phyloP scores from a whole-genome alignment of 2,113 vertebrate genomes.

The Taurulus bubalis region DNA sequence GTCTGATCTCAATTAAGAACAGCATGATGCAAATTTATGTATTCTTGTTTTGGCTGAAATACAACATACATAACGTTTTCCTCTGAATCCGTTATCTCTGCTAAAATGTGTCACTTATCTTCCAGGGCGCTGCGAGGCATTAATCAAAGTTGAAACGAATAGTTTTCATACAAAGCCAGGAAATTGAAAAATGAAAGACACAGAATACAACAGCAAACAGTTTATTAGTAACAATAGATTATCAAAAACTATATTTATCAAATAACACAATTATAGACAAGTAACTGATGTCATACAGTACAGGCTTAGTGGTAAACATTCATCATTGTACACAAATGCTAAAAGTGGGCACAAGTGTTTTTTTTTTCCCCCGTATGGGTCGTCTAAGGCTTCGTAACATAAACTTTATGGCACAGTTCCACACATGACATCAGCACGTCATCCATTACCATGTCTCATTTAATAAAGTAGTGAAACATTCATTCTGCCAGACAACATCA shows the following conservation, averaged over 20 bases:
- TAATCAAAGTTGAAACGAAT: neutral
- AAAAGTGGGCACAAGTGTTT: constrained; percentile 44
- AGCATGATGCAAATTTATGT: neutral
- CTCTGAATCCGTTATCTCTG: neutral
- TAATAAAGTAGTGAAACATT: constrained; percentile 59
- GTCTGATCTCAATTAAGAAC: neutral
- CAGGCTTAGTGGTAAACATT: constrained; percentile 42
- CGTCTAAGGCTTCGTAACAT: constrained; percentile 60
- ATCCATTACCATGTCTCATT: constrained; percentile 61
- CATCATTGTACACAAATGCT: constrained; percentile 3
- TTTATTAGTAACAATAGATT: constrained; percentile 65
- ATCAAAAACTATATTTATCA: constrained; percentile 33
- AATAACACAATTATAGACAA: constrained; percentile 36
- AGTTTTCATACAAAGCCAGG: neutral
- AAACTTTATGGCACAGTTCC: constrained; percentile 59
- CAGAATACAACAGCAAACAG: constrained; percentile 15
- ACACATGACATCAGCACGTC: constrained; percentile 55
- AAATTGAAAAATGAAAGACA: neutral
- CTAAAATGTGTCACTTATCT: neutral
- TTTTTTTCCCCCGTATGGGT: constrained; percentile 8
- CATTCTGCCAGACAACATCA: constrained; percentile 47
- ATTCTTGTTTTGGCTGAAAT: neutral
- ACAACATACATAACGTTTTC: neutral
- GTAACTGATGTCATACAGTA: neutral
- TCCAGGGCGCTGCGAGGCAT: neutral